These are phyloP conservation scores for Actinemys pallida DNA, from an alignment of 2,113 vertebrate genomes.

Conservation along the genomic window DNA sequence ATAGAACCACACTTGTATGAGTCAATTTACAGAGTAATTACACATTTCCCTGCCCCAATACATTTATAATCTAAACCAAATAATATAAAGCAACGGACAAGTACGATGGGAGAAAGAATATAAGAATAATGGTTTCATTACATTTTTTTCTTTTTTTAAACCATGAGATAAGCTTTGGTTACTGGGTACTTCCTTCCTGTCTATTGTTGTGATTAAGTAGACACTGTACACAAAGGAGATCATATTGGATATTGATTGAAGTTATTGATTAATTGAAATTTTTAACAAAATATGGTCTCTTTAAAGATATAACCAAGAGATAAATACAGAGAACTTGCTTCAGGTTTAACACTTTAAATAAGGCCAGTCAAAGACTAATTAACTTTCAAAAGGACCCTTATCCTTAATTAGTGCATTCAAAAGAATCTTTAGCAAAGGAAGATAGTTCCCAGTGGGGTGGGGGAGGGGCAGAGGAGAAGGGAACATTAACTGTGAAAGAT, in stretches of 20 bases:
- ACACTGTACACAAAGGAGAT: neutral
- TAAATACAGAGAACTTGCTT: slow-evolving; percentile 54
- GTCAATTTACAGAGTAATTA: neutral
- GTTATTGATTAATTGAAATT: slow-evolving; percentile 32
- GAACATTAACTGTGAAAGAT: slow-evolving; percentile 34
- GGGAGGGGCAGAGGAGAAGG: neutral
- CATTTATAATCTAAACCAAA: neutral
- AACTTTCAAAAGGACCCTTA: slow-evolving; percentile 65
- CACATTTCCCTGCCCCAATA: neutral
- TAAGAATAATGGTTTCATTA: neutral
- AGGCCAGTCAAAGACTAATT: slow-evolving; percentile 45
- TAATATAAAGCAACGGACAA: neutral
- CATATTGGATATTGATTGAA: neutral
- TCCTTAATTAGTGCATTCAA: slow-evolving; percentile 53
- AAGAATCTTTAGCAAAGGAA: slow-evolving; percentile 53
- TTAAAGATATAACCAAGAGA: slow-evolving; percentile 45
- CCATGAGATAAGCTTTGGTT: neutral
- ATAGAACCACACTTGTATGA: neutral
- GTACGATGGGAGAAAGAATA: neutral
- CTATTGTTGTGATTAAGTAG: neutral
- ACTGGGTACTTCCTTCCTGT: neutral
- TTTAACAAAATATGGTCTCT: neutral
- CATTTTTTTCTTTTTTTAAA: neutral
- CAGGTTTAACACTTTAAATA: slow-evolving; percentile 65
- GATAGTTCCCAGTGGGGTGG: neutral